Percentiles rank a stretch among this genome's conserved stretches.
Evolutionary conservation across 1,140 invertebrate genomes (phyloP).

Genomic region (Sweltsa coloradensis): DNA sequence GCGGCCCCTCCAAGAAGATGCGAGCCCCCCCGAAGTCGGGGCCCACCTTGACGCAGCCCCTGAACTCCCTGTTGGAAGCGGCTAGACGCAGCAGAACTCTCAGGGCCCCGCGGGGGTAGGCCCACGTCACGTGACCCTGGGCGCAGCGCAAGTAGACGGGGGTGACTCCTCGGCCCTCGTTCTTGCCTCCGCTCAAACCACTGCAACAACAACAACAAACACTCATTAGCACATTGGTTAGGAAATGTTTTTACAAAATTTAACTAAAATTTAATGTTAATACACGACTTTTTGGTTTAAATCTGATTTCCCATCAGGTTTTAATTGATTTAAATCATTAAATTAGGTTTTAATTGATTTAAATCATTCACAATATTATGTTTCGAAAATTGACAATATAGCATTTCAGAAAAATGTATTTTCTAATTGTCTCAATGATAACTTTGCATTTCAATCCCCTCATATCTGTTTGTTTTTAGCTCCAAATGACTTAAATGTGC

Average conservation of each 20-base stretch:
- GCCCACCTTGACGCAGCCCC: slow-evolving; percentile 49
- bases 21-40: slow-evolving; percentile 39
- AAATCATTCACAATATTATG: too few species aligned
- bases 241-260: not conserved
- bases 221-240: not conserved
- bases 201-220: slow-evolving; percentile 29
- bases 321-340: too few species aligned
- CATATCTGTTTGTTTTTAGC: too few species aligned
- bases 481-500: too few species aligned
- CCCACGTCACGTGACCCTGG: slow-evolving; percentile 55
- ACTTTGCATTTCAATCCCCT: too few species aligned
- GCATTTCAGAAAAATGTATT: too few species aligned
- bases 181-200: slow-evolving; percentile 31
- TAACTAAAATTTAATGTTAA: not conserved
- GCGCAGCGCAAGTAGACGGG: slow-evolving; percentile 65
- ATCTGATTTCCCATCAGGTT: too few species aligned
- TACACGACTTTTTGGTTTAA: too few species aligned
- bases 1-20: slow-evolving; percentile 54
- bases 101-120: slow-evolving; percentile 60
- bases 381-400: too few species aligned
- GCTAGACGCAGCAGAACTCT: slow-evolving; percentile 49
- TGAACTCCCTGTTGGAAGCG: slow-evolving; percentile 45
- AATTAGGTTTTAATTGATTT: too few species aligned
- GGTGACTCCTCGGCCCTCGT: slow-evolving; percentile 45
- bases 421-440: too few species aligned